Percentiles rank a stretch among this genome's conserved stretches.
Evolutionary conservation across 2,888 invertebrate species (phyloP).

Genomic region (Crioceris asparagi): DNA sequence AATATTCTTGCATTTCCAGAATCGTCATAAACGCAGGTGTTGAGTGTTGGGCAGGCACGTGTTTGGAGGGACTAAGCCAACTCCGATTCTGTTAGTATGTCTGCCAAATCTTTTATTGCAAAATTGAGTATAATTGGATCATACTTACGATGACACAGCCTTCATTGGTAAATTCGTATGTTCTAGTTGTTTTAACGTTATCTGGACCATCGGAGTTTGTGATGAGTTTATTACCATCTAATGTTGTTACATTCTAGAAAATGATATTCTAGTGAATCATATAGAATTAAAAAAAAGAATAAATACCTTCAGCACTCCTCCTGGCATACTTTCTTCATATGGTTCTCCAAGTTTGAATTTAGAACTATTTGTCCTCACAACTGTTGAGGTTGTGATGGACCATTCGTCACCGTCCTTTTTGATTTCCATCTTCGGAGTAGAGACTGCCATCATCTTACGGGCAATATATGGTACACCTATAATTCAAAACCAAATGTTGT

Average conservation of each 20-base stretch:
- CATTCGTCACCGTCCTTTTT: slow-evolving; percentile 44
- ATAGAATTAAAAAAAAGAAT: slow-evolving; percentile 2
- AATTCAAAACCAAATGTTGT: slow-evolving; percentile 3
- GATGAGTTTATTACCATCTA: slow-evolving; percentile 42
- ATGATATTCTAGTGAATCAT: slow-evolving; percentile 2
- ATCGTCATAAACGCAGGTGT: too few relatives aligned
- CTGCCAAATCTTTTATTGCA: slow-evolving; percentile 1
- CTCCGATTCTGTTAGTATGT: too few relatives aligned
- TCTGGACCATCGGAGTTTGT: slow-evolving; percentile 36
- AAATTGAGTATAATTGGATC: slow-evolving; percentile 1
- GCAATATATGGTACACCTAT: slow-evolving; percentile 54
- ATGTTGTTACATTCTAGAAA: slow-evolving; percentile 46
- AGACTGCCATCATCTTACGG: slow-evolving; percentile 52
- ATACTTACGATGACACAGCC: slow-evolving; percentile 28
- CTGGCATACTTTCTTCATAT: slow-evolving; percentile 55
- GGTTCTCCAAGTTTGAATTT: slow-evolving; percentile 51
- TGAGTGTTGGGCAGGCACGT: too few relatives aligned
- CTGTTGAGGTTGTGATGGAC: slow-evolving; percentile 46
- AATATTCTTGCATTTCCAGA: too few relatives aligned
- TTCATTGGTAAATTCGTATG: slow-evolving; percentile 36
- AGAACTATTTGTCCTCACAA: slow-evolving; percentile 43
- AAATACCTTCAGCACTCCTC: slow-evolving; percentile 40
- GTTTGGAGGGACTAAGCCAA: too few relatives aligned
- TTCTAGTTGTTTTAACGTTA: slow-evolving; percentile 34
- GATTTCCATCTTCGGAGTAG: slow-evolving; percentile 51